Evolutionary conservation across 2,797 vertebrate species (phyloP).

Genomic region (Tapera naevia): DNA sequence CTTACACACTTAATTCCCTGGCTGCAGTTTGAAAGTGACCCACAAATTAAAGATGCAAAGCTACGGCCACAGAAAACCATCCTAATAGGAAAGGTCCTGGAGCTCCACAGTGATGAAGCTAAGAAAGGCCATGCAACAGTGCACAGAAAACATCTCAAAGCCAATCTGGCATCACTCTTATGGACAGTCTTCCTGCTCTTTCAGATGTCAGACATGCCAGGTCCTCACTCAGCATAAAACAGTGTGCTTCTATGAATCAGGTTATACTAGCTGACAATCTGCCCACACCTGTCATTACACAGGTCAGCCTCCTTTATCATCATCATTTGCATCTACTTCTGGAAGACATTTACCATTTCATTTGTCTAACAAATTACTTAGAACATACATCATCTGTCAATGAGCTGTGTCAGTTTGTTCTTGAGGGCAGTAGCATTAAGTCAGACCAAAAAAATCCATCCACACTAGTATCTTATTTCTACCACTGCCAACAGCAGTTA

Average conservation of each 20-base stretch:
- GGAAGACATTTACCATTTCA: background rate
- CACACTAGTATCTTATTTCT: background rate
- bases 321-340: background rate
- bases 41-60: background rate
- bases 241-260: background rate
- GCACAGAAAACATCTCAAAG: background rate
- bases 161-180: background rate
- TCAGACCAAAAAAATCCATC: background rate
- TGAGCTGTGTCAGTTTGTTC: background rate
- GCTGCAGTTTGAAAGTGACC: background rate
- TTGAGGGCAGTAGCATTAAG: background rate
- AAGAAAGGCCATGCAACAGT: background rate
- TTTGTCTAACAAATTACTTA: background rate
- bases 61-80: background rate
- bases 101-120: background rate
- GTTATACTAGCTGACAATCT: background rate
- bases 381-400: background rate
- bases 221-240: background rate
- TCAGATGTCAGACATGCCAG: background rate
- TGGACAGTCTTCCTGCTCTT: background rate
- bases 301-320: background rate
- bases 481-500: background rate
- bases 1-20: background rate
- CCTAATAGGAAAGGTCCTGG: background rate
- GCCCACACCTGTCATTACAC: background rate